Conservation (phyloP, 2,113 vertebrate species). For the Apeltes quadracus region DNA sequence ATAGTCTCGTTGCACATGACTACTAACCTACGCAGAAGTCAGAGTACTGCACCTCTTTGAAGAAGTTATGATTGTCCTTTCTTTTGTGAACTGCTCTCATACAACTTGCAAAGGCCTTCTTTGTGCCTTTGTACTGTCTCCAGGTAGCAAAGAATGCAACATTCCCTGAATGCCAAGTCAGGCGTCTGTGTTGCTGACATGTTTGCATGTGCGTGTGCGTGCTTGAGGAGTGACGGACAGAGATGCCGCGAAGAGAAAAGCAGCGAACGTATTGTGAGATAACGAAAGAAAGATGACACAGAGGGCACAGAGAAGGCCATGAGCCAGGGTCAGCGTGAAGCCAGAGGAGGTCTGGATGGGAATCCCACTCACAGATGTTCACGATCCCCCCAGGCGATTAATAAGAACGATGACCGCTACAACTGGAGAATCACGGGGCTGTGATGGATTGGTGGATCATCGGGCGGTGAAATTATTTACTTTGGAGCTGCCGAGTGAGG, state of each 20-base stretch:
- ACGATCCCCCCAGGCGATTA: slow-evolving; percentile 58
- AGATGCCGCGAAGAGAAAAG: not conserved
- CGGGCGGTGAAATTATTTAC: slow-evolving; percentile 56
- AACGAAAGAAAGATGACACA: slow-evolving; percentile 56
- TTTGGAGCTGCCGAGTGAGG: slow-evolving; percentile 43
- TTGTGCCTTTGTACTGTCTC: slow-evolving; percentile 56
- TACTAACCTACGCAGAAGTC: slow-evolving; percentile 6
- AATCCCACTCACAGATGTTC: slow-evolving; percentile 77
- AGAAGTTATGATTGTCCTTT: slow-evolving; percentile 37
- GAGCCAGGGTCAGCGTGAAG: slow-evolving; percentile 26
- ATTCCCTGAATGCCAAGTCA: slow-evolving; percentile 43
- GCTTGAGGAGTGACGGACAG: slow-evolving; percentile 10
- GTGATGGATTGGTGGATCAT: slow-evolving; percentile 50
- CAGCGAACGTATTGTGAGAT: slow-evolving; percentile 8
- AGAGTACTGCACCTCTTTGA: slow-evolving; percentile 17
- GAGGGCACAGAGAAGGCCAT: slow-evolving; percentile 35
- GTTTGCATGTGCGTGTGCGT: slow-evolving; percentile 11
- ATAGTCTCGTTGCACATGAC: not conserved
- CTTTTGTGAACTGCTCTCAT: slow-evolving; percentile 35
- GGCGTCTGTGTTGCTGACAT: slow-evolving; percentile 51
- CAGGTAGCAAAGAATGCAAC: slow-evolving; percentile 45
- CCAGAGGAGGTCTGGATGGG: slow-evolving; percentile 48
- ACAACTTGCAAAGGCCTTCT: slow-evolving; percentile 23
- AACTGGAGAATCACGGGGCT: slow-evolving; percentile 35
- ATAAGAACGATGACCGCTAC: slow-evolving; percentile 51